Base-by-base conservation (phyloP, 2,113 vertebrate genomes). In the Urocynchramus pylzowi region DNA sequence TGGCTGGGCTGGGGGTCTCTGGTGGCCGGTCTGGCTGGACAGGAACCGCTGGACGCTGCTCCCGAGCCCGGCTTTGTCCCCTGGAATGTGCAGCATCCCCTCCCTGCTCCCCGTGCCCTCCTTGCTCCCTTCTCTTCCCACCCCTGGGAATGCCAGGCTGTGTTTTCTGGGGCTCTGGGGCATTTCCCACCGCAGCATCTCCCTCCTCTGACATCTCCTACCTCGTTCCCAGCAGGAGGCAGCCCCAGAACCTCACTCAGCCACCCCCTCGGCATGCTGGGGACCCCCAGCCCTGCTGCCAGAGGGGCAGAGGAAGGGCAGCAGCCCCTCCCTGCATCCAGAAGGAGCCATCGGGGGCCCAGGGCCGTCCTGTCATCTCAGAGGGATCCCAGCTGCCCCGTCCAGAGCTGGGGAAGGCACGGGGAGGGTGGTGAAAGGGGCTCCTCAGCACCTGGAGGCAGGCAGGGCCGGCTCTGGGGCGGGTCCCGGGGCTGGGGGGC, bases 1-100 rank as follows among this genome's bases (percentile, higher is more conserved):
- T 0, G 5, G 39, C 63, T 13, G 63, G 24, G 0, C 28, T 45
- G 60, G 65, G 24, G n/a, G 33, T 1, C 35, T 6, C 13, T 6
- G 71, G 1, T 50, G 83, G 2, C 83, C 52, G 1, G 0, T 1
- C 59, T 16, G 69, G 49, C 59, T 7, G 47, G 27, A 9, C 53
- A 9, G 37, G 45, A 24, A 5, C 54, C 11, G 31, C 7, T 49
- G 54, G 68, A 35, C 8, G 9, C 31, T 64, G 60, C 1, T 4
- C 12, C 63, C 10, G n/a, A 65, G 37, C 41, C 17, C 0, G 0
- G 37, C 23, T 84, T 78, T 52, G 22, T 41, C 11, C 37, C 27
- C n/a, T 0, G 3, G 18, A 16, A 31, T 35, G 23, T 16, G 33
- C 39, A 59, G 11, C 27, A 41, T n/a, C 19, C 27, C 16, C n/a